phyloP scores from a whole-genome alignment of 2,888 invertebrate genomes.

The Standfussiana lucernea region DNA sequence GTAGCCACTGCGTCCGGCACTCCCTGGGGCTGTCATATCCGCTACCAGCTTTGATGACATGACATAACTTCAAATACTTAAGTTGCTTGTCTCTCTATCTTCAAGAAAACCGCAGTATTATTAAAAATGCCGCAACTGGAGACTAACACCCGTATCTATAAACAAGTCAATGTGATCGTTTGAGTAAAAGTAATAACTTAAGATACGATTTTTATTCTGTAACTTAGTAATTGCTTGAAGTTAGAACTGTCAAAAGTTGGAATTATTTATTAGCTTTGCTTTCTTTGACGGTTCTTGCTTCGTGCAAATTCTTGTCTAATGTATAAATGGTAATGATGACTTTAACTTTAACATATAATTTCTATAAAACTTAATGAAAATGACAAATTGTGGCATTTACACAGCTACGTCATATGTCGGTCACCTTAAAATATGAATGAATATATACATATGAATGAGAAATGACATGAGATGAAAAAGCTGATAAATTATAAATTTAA shows the following conservation, averaged over 20 bases:
- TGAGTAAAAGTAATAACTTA: too few species aligned
- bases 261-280: too few species aligned
- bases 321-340: too few species aligned
- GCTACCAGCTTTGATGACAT: not conserved
- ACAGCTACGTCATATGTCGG: not conserved
- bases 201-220: too few species aligned
- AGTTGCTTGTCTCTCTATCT: not conserved
- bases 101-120: not conserved
- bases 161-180: too few species aligned
- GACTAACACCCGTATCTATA: too few species aligned
- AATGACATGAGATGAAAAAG: not conserved
- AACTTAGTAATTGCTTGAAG: too few species aligned
- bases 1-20: constrained; percentile 13
- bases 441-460: not conserved
- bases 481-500: not conserved
- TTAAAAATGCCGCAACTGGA: not conserved
- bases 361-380: not conserved
- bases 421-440: not conserved
- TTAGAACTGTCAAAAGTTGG: too few species aligned
- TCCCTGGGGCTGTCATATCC: constrained; percentile 13
- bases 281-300: too few species aligned
- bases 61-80: not conserved
- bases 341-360: too few species aligned
- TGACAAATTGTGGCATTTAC: not conserved
- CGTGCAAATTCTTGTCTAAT: too few species aligned